Evolutionary conservation across 2,888 invertebrate genomes (phyloP), one percentile per base, ranked within the genome.

Genomic region (Xanthia icteritia): DNA sequence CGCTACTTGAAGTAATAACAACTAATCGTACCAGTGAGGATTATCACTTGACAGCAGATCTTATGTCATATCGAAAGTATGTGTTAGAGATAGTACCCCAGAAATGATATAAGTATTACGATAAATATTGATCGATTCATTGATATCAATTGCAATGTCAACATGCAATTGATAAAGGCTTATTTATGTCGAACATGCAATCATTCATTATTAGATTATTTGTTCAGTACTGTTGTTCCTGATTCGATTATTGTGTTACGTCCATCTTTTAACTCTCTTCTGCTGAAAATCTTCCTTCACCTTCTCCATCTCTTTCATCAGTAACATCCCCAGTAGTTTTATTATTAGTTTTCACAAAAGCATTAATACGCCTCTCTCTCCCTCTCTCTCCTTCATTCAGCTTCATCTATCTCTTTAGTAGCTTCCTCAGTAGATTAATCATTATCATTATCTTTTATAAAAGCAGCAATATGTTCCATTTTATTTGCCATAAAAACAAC

Each of bases 121-220:
- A 88, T 84, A 86, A 79, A 81, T 63, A 65, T 63, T 51, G 69
- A 81, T 79, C 23, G 73, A 73, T 66, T 48, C 45, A 80, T 79
- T 31, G 74, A 83, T 86, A 73, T 58, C 51, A 73, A 54, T 58
- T 86, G 81, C 78, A 88, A 78, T 76, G 79, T 67, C 84, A 71
- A 69, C n/a, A 64, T 82, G 82, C 73, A 79, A 48, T 76, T 64
- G 79, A 86, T 83, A 74, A 61, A 65, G 2, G 8, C 39, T 23
- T 74, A 51, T 45, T 73, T 45, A 23, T 64, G 60, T 72, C 27
- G 45, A 31, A 56, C 70, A 58, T 51, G 36, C 61, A 51, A 58
- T 45, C 9, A 70, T 70, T 42, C 56, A 42, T 58, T 84, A 31
- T 39, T 64, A 9, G 23, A 69, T 81, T 73, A 45, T n/a, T 61